Percentiles rank a stretch among this genome's conserved stretches.
Evolutionary conservation across 2,113 vertebrate genomes (phyloP).

Genomic region (Scophthalmus maximus): DNA sequence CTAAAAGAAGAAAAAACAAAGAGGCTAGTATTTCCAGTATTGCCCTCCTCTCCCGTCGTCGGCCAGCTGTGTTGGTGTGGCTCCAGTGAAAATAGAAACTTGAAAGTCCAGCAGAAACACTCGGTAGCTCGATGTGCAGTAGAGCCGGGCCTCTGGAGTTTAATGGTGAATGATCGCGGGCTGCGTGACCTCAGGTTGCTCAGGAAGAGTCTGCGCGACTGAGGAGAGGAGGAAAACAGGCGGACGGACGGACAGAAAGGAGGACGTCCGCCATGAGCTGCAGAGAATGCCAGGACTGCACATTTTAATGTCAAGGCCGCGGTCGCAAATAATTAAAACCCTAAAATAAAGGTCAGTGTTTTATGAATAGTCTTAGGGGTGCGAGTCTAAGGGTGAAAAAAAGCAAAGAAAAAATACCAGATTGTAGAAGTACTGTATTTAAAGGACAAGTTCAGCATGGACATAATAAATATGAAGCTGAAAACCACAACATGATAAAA

Average conservation of each 20-base stretch:
- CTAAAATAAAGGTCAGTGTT: conserved; percentile 4
- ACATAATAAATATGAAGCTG: too few species aligned
- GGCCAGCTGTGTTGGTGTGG: conserved; percentile 70
- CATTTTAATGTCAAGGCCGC: too few species aligned
- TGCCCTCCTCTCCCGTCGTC: conserved; percentile 54
- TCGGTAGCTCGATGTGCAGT: conserved; percentile 49
- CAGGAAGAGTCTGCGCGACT: conserved; percentile 36
- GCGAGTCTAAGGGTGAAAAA: background rate
- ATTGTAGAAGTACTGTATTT: too few species aligned
- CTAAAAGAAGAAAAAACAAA: conserved; percentile 44
- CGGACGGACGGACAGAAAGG: background rate
- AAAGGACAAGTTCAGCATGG: too few species aligned
- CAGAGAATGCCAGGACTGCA: conserved; percentile 24
- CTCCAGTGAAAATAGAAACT: conserved; percentile 67
- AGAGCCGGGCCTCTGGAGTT: conserved; percentile 33
- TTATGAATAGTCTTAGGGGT: background rate
- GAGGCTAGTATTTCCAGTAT: conserved; percentile 59
- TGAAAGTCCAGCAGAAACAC: conserved; percentile 51
- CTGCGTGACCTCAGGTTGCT: conserved; percentile 41
- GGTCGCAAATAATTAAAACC: background rate
- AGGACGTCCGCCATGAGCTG: conserved; percentile 1
- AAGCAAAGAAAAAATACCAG: too few species aligned
- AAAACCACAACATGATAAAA: background rate
- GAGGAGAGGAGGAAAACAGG: conserved; percentile 40
- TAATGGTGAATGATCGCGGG: conserved; percentile 42